phyloP scores from a whole-genome alignment of 1,140 invertebrate species.

The Nixonia krombeini region DNA sequence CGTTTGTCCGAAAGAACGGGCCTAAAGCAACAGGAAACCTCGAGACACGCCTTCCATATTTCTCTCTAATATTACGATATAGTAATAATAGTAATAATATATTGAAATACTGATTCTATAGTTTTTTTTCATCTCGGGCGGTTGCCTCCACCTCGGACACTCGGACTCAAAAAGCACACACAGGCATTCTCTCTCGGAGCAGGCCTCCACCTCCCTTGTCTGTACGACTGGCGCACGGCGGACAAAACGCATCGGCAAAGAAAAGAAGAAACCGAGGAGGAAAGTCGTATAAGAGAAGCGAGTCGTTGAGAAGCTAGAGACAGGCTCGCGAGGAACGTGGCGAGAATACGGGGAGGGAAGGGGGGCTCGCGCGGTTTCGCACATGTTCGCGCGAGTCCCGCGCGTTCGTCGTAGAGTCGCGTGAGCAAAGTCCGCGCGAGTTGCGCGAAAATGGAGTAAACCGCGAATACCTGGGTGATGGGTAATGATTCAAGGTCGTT shows the following conservation, averaged over 20 bases:
- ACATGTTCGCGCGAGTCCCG: conserved; percentile 3
- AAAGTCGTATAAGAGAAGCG: background rate
- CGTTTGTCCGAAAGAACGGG: too few species aligned
- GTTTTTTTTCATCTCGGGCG: conserved; percentile 49
- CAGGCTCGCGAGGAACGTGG: background rate
- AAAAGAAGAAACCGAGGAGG: too few species aligned
- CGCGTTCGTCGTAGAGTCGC: conserved; percentile 5
- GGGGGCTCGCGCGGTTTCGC: background rate
- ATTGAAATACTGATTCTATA: conserved; percentile 68
- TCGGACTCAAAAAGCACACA: conserved; percentile 3
- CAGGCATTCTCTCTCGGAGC: conserved; percentile 27
- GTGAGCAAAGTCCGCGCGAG: conserved; percentile 33
- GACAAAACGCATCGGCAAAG: conserved; percentile 8
- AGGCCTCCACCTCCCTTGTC: conserved; percentile 24
- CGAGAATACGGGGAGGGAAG: background rate
- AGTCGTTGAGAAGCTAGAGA: too few species aligned
- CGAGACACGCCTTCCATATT: conserved; percentile 31
- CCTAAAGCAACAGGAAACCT: too few species aligned
- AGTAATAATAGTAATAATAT: conserved; percentile 54
- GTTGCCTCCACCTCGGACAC: conserved; percentile 55
- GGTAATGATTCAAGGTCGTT: too few species aligned
- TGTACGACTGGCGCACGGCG: conserved; percentile 20
- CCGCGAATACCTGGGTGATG: background rate
- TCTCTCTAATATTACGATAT: conserved; percentile 48
- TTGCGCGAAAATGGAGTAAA: conserved; percentile 5